Evolutionary conservation across 2,113 vertebrate species (phyloP), one percentile per base, ranked within the genome.

Genomic region (Zootoca vivipara): DNA sequence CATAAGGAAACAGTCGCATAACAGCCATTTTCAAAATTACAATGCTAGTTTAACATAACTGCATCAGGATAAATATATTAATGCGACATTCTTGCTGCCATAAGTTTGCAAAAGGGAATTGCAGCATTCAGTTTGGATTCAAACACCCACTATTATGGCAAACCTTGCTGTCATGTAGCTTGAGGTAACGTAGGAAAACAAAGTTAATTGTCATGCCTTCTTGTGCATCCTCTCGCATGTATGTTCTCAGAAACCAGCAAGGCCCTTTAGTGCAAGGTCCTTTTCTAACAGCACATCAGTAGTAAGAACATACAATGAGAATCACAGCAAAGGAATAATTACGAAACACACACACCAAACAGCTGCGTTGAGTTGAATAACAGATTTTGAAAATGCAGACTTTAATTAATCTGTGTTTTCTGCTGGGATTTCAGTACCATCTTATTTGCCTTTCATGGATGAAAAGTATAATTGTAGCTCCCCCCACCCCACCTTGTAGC

Each of bases 371-470:
- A 95, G 95, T 95, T 96, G 95, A 97, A 95, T 96, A 97, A 96
- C 95, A 97, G 96, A 96, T 96, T 96, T 96, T 96, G 96, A 97
- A 97, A 96, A 93, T 95, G 93, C 95, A 97, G 95, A 95, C 93
- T 96, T 96, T 97, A 97, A 96, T 96, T 96, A 96, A 96, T 97
- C 96, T 97, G 92, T 96, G 95, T 96, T 97, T 97, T 96, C 96
- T 96, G 95, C 92, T 95, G 95, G 95, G 95, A 97, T 96, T 96
- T 96, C 92, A 95, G 96, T 92, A 95, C 95, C 96, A 96, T 96
- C 94, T 96, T 95, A 97, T 95, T 97, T 96, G 94, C 93, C 95
- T 97, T 96, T 96, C 92, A 94, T 96, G 88, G 89, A 94, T 96
- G 94, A 96, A 96, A 96, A 92, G 89, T 96, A 82, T 96, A 96